These are phyloP conservation scores for Eupleurogrammus muticus DNA, from an alignment of 2,797 vertebrate genomes.

Conservation along the genomic window DNA sequence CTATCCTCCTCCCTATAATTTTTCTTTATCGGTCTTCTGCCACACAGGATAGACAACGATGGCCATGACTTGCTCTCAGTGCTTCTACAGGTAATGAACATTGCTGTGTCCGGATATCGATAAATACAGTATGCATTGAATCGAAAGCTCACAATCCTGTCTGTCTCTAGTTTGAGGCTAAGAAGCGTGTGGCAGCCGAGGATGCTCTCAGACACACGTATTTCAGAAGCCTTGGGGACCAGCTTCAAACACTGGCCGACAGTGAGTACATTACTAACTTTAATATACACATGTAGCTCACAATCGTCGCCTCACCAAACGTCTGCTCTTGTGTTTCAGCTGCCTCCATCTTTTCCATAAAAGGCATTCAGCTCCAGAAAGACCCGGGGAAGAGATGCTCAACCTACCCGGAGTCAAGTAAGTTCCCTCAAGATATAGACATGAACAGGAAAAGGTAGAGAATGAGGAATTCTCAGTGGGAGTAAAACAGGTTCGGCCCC, in stretches of 20 bases:
- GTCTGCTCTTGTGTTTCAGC: constrained; percentile 66
- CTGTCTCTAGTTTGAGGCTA: constrained; percentile 83
- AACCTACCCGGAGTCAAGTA: constrained; percentile 82
- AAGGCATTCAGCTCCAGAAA: constrained; percentile 85
- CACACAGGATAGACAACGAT: constrained; percentile 86
- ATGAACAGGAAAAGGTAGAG: not conserved
- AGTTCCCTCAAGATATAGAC: constrained; percentile 49
- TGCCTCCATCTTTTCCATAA: constrained; percentile 86
- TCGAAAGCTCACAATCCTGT: not conserved
- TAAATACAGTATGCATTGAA: not conserved
- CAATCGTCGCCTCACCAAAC: constrained; percentile 12
- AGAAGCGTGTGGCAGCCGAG: constrained; percentile 83
- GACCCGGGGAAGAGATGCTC: constrained; percentile 85
- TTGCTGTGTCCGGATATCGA: not conserved
- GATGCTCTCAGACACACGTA: constrained; percentile 81
- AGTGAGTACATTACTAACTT: constrained; percentile 74
- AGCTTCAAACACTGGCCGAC: constrained; percentile 82
- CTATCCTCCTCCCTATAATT: not conserved
- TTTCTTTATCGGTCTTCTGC: constrained; percentile 24
- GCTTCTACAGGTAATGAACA: constrained; percentile 81
- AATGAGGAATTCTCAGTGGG: constrained; percentile 6
- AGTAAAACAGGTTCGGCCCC: constrained; percentile 42
- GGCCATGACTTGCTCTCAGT: constrained; percentile 83
- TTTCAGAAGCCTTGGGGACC: constrained; percentile 83
- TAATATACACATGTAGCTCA: not conserved